Base-by-base conservation (phyloP, 2,888 invertebrate species). In the Phragmatobia fuliginosa region DNA sequence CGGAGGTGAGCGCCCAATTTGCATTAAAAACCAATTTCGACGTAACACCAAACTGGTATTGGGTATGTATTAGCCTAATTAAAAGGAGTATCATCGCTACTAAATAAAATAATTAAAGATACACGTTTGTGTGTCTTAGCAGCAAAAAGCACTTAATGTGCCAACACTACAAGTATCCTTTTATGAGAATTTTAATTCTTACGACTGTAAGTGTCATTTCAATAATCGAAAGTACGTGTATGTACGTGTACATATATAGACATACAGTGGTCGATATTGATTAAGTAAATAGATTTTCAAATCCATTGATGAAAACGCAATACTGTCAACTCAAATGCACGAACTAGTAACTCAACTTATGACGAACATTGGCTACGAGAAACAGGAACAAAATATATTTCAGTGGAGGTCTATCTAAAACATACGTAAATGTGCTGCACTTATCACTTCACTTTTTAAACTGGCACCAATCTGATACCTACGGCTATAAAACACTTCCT, bases 261-360 rank as follows among this genome's bases (percentile, higher is more conserved):
- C 18, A 41, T 41, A 18, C 5, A 41, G 41, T 41, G 77, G 78
- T 81, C 83, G 76, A 77, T 78, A 77, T 79, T 77, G 75, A 82
- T 80, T 81, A 77, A 72, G 71, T 68, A 74, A 66, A 74, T 68
- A 70, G 76, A 81, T 80, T 72, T 74, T 74, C 73, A 32, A n/a
- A 8, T 25, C 2, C 6, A 45, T 6, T 21, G n/a, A 21, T 45
- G 7, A 21, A 75, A 72, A 75, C 67, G 71, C 69, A 60, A 72
- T 56, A 71, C 67, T 64, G 67, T 71, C 72, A 74, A 74, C 41
- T 72, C 41, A 72, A 81, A 79, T 75, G 70, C 72, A 70, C 52
- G 45, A 52, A 59, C 75, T 71, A 80, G 71, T 79, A 72, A 80
- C 68, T 75, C 81, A 79, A 77, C 64, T 64, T 36, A 63, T 64